Base-by-base conservation (phyloP, 64 coral and sea anemone genomes). In the Cladopsammia gracilis region DNA sequence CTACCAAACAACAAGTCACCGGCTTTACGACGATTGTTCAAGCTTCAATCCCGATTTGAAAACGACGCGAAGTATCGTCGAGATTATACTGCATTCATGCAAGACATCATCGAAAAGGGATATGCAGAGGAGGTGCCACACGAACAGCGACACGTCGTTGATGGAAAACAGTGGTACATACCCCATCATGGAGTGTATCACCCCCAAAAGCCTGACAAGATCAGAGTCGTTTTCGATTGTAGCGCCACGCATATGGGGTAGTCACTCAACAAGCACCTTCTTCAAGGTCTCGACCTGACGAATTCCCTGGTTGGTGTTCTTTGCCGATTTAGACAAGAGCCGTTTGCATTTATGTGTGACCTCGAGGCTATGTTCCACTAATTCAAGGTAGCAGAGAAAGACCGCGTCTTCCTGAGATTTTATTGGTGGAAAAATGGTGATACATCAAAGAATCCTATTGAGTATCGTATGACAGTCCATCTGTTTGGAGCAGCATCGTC, bases 151-250 rank as follows among this genome's bases (percentile, higher is more conserved):
- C 50, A 22, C 7, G 22, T n/a, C 6, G 26, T 26, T 16, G 13
- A 16, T 16, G 25, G 42, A 19, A 48, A 47, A 10, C 14, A 10
- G 44, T 81, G 77, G 77, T 81, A 81, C 51, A 81, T 81, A 25
- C 77, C 53, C 7, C 77, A 81, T 25, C 77, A 81, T 60, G 77
- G 77, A n/a, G 77, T 81, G 51, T 81, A 81, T 18, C 77, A 81
- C 20, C 77, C 77, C 10, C 18, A 81, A 56, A 81, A 81, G 77
- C 77, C 49, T 7, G 23, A 81, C 22, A 81, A 81, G 11, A 13
- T 81, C 7, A 54, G 77, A 58, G 77, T 81, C 18, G 77, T 81
- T 2, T 81, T 81, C 77, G 77, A 81, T 25, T 56, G 49, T 6
- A 24, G 18, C 0, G 48, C 49, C 16, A 6, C 19, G 5, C 25